Percentiles rank a stretch among this genome's conserved stretches.
These are phyloP conservation scores for Penelope pileata DNA, from an alignment of 2,113 vertebrate species.

Conservation along the genomic window DNA sequence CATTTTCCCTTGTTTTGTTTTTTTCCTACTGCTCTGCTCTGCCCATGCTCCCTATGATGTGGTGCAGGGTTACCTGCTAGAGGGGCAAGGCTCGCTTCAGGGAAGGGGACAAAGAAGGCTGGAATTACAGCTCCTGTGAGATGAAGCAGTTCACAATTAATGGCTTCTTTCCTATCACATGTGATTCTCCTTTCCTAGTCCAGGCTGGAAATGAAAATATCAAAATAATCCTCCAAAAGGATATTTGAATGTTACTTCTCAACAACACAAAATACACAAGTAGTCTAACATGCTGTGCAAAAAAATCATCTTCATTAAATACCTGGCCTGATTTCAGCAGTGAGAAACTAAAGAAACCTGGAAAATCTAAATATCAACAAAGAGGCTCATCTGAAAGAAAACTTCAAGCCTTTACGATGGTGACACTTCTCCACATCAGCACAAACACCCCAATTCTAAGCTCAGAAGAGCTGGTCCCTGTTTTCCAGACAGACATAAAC, in stretches of 20 bases:
- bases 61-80: accelerated
- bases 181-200: neutral
- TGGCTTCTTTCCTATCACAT: neutral
- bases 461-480: neutral
- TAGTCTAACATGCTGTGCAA: neutral
- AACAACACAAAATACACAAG: neutral
- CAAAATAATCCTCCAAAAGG: neutral
- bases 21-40: accelerated
- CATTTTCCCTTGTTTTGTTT: neutral
- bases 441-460: neutral
- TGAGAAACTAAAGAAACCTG: neutral
- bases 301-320: neutral
- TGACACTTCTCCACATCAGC: neutral
- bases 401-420: neutral
- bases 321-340: neutral
- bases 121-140: neutral
- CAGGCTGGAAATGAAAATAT: neutral
- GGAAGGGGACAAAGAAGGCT: neutral
- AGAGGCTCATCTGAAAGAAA: neutral
- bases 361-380: neutral
- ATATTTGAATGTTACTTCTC: neutral
- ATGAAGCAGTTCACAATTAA: neutral
- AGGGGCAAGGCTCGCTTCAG: neutral
- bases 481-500: neutral
- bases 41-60: accelerated